Percentiles rank a stretch among this genome's conserved stretches.
Evolutionary conservation across 2,888 invertebrate species (phyloP).

Genomic region (Pristionchus fissidentatus): DNA sequence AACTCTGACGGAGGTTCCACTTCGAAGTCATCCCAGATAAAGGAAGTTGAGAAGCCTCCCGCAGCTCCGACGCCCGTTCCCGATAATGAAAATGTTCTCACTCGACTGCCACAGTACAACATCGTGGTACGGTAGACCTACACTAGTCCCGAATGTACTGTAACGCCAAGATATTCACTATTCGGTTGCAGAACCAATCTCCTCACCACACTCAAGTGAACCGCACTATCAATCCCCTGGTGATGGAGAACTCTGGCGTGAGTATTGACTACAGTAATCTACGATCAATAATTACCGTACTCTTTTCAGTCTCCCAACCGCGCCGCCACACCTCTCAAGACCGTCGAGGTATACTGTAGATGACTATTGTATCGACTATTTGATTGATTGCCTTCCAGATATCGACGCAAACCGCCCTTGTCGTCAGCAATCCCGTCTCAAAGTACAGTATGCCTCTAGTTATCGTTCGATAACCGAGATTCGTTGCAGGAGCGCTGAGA

Average conservation of each 20-base stretch:
- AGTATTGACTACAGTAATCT: not conserved
- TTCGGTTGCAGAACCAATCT: not conserved
- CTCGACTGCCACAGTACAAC: not conserved
- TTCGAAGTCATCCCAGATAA: not conserved
- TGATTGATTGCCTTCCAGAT: constrained; percentile 22
- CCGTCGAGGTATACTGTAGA: constrained; percentile 4
- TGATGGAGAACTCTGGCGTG: not conserved
- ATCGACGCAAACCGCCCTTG: not conserved
- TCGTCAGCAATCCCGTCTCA: not conserved
- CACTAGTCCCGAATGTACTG: not conserved
- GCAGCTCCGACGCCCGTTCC: not conserved
- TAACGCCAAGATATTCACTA: not conserved
- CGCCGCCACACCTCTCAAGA: constrained; percentile 28
- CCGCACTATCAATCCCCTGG: not conserved
- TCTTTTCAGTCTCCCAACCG: constrained; percentile 25
- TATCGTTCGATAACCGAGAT: constrained; percentile 8
- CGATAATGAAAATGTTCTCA: not conserved
- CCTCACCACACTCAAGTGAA: not conserved
- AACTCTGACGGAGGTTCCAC: not conserved
- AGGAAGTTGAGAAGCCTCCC: not conserved
- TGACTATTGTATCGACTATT: not conserved
- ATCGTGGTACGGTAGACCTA: not conserved
- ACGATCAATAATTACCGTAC: not conserved
- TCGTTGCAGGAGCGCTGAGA: constrained; percentile 21
- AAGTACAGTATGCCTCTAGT: not conserved